Base-by-base conservation (phyloP, 2,888 invertebrate species). In the Ochropacha duplaris region DNA sequence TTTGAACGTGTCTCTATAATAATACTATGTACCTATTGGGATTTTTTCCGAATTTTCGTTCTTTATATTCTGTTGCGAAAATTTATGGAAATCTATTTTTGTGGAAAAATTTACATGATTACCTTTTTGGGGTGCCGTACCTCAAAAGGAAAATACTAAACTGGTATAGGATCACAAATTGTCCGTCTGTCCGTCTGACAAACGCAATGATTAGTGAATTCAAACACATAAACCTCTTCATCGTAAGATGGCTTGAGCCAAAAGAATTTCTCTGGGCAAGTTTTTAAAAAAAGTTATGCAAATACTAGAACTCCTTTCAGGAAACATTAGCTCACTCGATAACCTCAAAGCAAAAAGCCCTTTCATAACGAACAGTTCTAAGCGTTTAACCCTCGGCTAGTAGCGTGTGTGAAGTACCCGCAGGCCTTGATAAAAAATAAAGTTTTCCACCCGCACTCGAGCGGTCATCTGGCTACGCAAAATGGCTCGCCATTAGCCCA, bases 381-480 rank as follows among this genome's bases (percentile, higher is more conserved):
- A 58, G 54, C 26, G 49, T 54, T 59, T 39, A 57, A 49, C 58
- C 54, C 54, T 54, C 36, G 56, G 59, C 59, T 58, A 59, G 56
- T 50, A 57, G 55, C 50, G 55, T 16, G 34, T 26, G 61, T 49
- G 50, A 50, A 54, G 56, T 54, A 56, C 57, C 55, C 36, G 56
- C 56, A 54, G 59, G 57, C 62, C 52, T 58, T 56, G 60, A 58
- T 57, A 58, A 60, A 57, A 44, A 44, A 44, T 44, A 44, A 44
- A 44, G 44, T 44, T 44, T 19, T 5, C 44, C 44, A 44, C 44
- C 19, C 44, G 9, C 44, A 44, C 19, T 19, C 16, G 44, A 44
- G 44, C 60, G 65, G 61, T 62, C 65, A 66, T 61, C 62, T 66
- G 68, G 68, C 66, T 64, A 71, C 63, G 60, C 57, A 44, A 44